Base-by-base conservation (phyloP, 1,140 invertebrate genomes). In the Cydia pomonella region DNA sequence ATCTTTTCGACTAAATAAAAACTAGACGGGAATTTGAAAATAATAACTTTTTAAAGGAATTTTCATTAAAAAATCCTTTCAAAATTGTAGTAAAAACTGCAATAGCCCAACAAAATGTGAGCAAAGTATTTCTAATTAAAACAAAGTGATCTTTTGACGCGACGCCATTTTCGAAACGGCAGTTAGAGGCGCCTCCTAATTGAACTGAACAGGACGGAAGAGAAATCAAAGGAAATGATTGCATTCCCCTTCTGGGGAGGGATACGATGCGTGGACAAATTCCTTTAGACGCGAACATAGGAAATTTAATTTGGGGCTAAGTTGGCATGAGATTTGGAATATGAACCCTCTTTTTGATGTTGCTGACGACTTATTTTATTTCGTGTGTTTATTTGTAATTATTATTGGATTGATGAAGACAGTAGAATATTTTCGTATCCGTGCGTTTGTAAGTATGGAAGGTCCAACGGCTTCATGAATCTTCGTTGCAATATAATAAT, bases 221-320 rank as follows among this genome's bases (percentile, higher is more conserved):
- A 90, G 81, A 84, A 92, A 91, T 92, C 91, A 92, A 92, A 92
- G 90, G 89, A 88, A 91, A 92, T 89, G 89, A 91, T 92, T 89
- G 84, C 86, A 84, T 88, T 90, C 89, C 89, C 89, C 86, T 85
- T 74, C 71, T 84, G 79, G 87, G 91, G 88, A 84, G 83, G 80
- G 79, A 80, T 76, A 79, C 79, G 87, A 89, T 87, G 89, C 88
- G 89, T 92, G 84, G 84, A 85, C 85, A 80, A 87, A 90, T 90
- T 80, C 85, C 87, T 89, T 86, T 91, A 88, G 86, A 76, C 81
- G 71, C 76, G 59, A 77, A 86, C 72, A 23, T 81, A 76, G 12
- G 66, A 83, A 83, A 23, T 10, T 38, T 73, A 62, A 74, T 59
- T 59, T 59, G 21, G 53, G 9, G 10, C 18, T 3, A 59, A 59